These are phyloP conservation scores for Sipha flava DNA, from an alignment of 1,140 invertebrate genomes.

Conservation along the genomic window DNA sequence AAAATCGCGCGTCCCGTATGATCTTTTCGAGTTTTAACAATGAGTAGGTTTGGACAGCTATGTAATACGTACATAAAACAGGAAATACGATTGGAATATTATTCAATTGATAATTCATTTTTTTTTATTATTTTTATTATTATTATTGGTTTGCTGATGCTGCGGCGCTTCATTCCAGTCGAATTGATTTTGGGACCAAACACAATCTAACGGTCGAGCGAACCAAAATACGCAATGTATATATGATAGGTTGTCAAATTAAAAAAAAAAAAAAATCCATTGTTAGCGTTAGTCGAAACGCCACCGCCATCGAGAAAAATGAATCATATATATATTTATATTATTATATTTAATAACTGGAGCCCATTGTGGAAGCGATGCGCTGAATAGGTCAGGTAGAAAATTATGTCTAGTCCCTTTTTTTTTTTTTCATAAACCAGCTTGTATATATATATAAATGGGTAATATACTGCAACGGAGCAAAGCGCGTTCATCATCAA, in stretches of 20 bases:
- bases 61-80: background rate
- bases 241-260: slow-evolving; percentile 31
- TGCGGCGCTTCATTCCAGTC: slow-evolving; percentile 25
- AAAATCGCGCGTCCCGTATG: background rate
- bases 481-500: background rate
- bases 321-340: background rate
- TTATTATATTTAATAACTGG: slow-evolving; percentile 18
- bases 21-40: background rate
- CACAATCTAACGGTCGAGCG: slow-evolving; percentile 26
- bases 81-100: slow-evolving; percentile 2
- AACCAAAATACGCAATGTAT: slow-evolving; percentile 20
- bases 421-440: background rate
- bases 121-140: background rate
- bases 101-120: slow-evolving; percentile 3
- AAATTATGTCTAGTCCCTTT: slow-evolving; percentile 27
- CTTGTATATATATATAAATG: background rate
- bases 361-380: background rate
- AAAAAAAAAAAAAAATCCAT: slow-evolving; percentile 15
- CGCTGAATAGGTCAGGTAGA: slow-evolving; percentile 26
- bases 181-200: slow-evolving; percentile 4
- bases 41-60: background rate
- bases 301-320: slow-evolving; percentile 11
- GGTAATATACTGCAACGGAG: background rate
- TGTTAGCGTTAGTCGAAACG: background rate
- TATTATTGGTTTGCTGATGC: background rate